Evolutionary conservation across 2,113 vertebrate species (phyloP).

Genomic region (Pyxicephalus adspersus): DNA sequence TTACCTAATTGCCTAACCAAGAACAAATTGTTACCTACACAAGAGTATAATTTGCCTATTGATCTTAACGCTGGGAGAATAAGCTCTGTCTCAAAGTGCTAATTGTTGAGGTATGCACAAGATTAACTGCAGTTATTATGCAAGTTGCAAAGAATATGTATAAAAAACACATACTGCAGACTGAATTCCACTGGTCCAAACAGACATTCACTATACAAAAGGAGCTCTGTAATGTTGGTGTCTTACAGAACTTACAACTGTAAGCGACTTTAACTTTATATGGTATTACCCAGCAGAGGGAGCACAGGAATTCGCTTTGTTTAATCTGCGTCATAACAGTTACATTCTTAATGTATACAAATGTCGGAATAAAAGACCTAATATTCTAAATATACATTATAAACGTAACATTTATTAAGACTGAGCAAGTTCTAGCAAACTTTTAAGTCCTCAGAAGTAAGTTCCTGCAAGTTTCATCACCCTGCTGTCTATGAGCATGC

Average conservation of each 20-base stretch:
- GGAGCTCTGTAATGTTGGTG: neutral
- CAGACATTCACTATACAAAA: neutral
- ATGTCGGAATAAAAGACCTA: neutral
- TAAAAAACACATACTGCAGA: neutral
- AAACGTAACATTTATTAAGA: conserved; percentile 16
- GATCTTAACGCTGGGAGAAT: neutral
- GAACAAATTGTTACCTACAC: conserved; percentile 34
- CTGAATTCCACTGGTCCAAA: neutral
- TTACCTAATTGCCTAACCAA: conserved; percentile 2
- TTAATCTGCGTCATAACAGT: conserved; percentile 30
- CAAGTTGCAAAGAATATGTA: neutral
- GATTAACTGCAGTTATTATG: neutral
- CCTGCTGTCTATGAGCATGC: no score
- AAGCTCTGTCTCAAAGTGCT: neutral
- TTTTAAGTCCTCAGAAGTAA: no score
- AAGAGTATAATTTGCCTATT: conserved; percentile 25
- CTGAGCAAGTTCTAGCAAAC: no score
- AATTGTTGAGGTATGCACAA: neutral
- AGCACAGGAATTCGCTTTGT: conserved; percentile 43
- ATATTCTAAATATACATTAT: neutral
- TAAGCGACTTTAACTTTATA: conserved; percentile 28
- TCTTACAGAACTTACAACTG: no score
- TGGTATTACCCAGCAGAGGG: conserved; percentile 27
- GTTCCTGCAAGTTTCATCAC: no score
- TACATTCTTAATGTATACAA: conserved; percentile 1